Conservation (phyloP, 2,113 vertebrate species). For the Melospiza melodia region DNA sequence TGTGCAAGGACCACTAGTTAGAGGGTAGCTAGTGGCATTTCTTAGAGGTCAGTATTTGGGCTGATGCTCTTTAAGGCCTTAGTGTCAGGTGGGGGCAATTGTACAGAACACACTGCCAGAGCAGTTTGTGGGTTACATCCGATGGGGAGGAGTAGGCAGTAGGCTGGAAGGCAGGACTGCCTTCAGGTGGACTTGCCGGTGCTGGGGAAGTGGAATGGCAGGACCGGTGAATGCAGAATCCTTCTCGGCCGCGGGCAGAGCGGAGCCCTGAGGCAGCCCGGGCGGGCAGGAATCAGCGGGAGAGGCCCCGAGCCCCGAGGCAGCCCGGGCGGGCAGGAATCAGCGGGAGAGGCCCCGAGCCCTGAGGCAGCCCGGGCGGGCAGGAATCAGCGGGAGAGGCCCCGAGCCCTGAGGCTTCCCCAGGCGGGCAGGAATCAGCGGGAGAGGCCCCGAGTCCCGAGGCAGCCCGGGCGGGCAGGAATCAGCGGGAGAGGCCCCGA, state of each 20-base stretch:
- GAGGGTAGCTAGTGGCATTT: background rate
- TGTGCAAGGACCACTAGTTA: background rate
- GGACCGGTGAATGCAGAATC: background rate
- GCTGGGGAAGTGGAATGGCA: background rate
- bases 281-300: too few species aligned
- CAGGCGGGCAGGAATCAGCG: too few species aligned
- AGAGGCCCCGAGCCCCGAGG: background rate
- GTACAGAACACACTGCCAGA: background rate
- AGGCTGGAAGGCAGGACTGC: background rate
- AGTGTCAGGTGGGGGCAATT: accelerated
- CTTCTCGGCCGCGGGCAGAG: accelerated
- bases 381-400: too few species aligned
- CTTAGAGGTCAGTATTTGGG: background rate
- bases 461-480: background rate
- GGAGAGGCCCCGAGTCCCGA: background rate
- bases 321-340: background rate
- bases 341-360: too few species aligned
- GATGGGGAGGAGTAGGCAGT: background rate
- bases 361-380: background rate
- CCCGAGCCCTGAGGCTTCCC: too few species aligned
- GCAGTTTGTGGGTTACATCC: background rate
- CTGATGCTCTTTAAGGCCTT: background rate
- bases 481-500: too few species aligned
- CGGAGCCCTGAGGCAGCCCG: background rate
- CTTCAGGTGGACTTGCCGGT: background rate